Base-by-base conservation (phyloP, 2,888 invertebrate species). In the Gerosis bhagava region DNA sequence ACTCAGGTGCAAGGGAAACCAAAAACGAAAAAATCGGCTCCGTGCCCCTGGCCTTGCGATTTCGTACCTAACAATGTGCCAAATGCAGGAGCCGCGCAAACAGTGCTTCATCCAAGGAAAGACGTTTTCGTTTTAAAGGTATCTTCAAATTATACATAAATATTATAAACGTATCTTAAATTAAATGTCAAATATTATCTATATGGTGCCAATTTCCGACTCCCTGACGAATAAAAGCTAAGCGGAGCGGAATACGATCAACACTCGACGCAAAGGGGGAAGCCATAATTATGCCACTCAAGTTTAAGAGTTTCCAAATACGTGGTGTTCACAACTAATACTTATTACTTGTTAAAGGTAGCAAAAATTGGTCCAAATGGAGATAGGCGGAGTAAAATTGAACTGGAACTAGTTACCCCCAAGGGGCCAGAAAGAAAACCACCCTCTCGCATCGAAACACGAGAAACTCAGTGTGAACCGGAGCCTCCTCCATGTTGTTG, bases 351-450 rank as follows among this genome's bases (percentile, higher is more conserved):
- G 41, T 42, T 2, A 44, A 3, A 83, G 86, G 77, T 87, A 5
- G 78, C 86, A 8, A 86, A 84, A 65, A 62, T 87, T 1, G 81
- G 82, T 0, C 62, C 79, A 0, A 75, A 67, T 3, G 86, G 86
- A 1, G 83, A 84, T 44, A 72, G 86, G 0, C 77, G 76, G 1
- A 77, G 79, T 53, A 87, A 86, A 54, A 82, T 94, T 72, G 93
- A 94, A 62, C 63, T 94, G 43, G 93, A 94, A 57, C 74, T 94
- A 63, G 91, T 92, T 25, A 93, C 94, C 0, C 93, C 93, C 0
- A 92, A 92, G 57, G 90, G 90, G 0, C 86, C 88, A 0, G 91
- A 90, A 15, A 81, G 82, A 34, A 89, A 90, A 46, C 82, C 89
- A 0, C 88, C 82, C 0, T 74, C 87, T 3, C 77, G 84, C 10